Conservation (phyloP, 2,113 vertebrate genomes). For the Eretmodus cyanostictus region DNA sequence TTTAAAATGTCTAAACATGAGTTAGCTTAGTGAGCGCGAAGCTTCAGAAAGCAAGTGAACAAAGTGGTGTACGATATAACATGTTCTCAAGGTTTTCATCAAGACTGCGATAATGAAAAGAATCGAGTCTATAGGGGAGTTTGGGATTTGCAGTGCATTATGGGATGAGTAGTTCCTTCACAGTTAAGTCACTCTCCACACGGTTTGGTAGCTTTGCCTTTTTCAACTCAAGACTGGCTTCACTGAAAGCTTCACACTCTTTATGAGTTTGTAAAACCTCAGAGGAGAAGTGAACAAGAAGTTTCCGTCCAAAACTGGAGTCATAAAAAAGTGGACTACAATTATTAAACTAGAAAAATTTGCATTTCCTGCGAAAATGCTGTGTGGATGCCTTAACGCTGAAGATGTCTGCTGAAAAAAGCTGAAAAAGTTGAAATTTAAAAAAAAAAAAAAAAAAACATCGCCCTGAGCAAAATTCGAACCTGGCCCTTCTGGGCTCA, state of each 20-base stretch:
- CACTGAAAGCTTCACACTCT: background rate
- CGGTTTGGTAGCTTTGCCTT: background rate
- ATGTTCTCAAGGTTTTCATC: background rate
- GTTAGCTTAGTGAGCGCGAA: background rate
- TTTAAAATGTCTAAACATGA: background rate
- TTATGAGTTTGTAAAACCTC: background rate
- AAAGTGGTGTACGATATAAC: background rate
- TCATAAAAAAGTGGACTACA: background rate
- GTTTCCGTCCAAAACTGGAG: background rate
- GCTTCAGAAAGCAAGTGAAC: background rate
- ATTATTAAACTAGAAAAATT: background rate
- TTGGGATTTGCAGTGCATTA: background rate
- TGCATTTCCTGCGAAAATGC: too few relatives aligned
- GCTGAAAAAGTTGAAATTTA: too few relatives aligned
- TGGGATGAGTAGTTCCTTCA: background rate
- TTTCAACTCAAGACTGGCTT: background rate
- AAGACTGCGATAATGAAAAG: background rate
- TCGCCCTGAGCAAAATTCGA: too few relatives aligned
- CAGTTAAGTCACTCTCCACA: background rate
- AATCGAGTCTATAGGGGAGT: background rate
- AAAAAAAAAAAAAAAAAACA: too few relatives aligned
- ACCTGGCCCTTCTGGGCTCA: too few relatives aligned
- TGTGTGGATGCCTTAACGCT: too few relatives aligned
- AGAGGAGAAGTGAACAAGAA: background rate
- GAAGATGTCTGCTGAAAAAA: too few relatives aligned